Evolutionary conservation across 2,888 invertebrate genomes (phyloP), one percentile per base, ranked within the genome.

Genomic region (Meghimatium bilineatum): DNA sequence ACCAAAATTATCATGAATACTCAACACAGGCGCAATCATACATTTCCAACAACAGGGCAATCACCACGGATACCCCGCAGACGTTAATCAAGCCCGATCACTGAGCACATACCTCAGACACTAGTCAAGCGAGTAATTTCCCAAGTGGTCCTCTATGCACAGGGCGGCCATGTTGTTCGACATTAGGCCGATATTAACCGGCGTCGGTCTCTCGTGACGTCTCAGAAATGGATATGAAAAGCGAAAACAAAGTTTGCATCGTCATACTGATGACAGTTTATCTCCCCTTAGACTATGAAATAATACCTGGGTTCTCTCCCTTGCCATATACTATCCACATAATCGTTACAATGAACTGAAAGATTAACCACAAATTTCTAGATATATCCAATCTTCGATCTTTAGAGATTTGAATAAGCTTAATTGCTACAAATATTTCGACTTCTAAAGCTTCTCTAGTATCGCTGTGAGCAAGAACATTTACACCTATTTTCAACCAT

Each of bases 141-240:
- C 80, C 80, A 26, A 36, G 71, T 1, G 71, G 80, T 56, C 49
- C 44, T 14, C 26, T 36, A n/a, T 29, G 32, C 67, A 44, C 34
- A 44, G 44, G 34, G 29, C 71, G 32, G 52, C 32, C 71, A 71
- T 60, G 80, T 80, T 80, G n/a, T 52, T 26, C 26, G 23, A 32
- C 23, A 80, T 80, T 80, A 80, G 80, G 49, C 14, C n/a, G 71
- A 81, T 63, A 81, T 74, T 56, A 81, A 81, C 81, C 81, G 74
- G 72, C 17, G 5, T 17, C 3, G 26, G 60, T 74, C 60, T 74
- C 72, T 44, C 29, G 72, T 38, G 74, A 72, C 74, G 14, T n/a
- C 20, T n/a, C 67, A 36, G 56, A 56, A 56, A 71, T 52, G 80
- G 71, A 80, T 71, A 56, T 26, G 71, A 56, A 34, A 32, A 34